Conservation (phyloP, 2,113 vertebrate genomes). For the Spea multiplicata region DNA sequence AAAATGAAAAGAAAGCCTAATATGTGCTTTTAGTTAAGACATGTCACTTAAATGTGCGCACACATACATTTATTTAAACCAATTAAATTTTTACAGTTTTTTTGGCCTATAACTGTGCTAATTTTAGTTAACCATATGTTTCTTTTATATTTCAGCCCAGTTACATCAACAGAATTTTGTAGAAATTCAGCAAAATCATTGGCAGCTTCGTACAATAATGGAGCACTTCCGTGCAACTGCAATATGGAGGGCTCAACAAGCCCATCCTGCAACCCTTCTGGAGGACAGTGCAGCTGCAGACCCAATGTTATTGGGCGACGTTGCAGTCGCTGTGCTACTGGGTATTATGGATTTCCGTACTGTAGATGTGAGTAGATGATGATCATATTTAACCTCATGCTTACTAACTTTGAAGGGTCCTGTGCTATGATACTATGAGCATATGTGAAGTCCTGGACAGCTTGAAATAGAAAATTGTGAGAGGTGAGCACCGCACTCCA, state of each 20-base stretch:
- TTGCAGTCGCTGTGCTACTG: conserved; percentile 79
- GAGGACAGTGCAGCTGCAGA: conserved; percentile 84
- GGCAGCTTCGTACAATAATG: conserved; percentile 78
- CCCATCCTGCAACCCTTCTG: conserved; percentile 67
- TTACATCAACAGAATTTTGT: conserved; percentile 75
- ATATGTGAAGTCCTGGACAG: too few relatives aligned
- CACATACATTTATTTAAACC: too few relatives aligned
- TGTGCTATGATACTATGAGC: too few relatives aligned
- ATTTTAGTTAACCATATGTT: not conserved
- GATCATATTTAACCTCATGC: too few relatives aligned
- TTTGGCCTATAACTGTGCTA: too few relatives aligned
- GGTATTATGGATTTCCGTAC: conserved; percentile 86
- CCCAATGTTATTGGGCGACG: conserved; percentile 74
- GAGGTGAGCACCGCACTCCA: too few relatives aligned
- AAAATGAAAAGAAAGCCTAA: too few relatives aligned
- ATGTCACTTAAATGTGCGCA: too few relatives aligned
- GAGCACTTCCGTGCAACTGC: conserved; percentile 81
- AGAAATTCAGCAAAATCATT: conserved; percentile 76
- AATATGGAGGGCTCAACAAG: conserved; percentile 65
- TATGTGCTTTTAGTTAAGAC: too few relatives aligned
- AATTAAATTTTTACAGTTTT: too few relatives aligned
- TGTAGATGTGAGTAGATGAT: conserved; percentile 78
- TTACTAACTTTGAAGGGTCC: too few relatives aligned
- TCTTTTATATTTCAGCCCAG: conserved; percentile 62
- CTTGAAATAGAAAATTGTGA: too few relatives aligned